Evolutionary conservation across 1,140 invertebrate species (phyloP).

Genomic region (Drosophila pallidifrons): DNA sequence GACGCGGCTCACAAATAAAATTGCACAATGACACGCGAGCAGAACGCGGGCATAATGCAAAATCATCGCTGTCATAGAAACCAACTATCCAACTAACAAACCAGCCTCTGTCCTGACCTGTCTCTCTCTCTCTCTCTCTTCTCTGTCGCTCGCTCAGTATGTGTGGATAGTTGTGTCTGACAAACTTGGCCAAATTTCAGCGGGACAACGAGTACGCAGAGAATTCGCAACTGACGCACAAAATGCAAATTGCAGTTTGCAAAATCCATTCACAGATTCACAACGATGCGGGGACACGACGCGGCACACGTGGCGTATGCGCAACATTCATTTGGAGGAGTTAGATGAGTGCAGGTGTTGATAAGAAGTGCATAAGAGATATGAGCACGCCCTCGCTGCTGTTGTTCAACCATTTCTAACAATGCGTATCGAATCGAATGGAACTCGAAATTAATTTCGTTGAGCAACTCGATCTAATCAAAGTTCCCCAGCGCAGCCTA

Average conservation of each 20-base stretch:
- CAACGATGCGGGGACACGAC: neutral
- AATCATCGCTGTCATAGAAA: constrained; percentile 44
- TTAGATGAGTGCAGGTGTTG: neutral
- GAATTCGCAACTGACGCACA: neutral
- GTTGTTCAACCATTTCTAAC: neutral
- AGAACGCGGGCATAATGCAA: constrained; percentile 36
- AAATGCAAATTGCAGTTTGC: constrained; percentile 51
- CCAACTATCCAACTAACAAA: constrained; percentile 28
- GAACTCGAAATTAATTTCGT: neutral
- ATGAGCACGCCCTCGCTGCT: neutral
- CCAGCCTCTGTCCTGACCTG: neutral
- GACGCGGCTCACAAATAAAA: constrained; percentile 28
- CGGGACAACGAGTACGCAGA: constrained; percentile 9
- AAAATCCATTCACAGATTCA: constrained; percentile 40
- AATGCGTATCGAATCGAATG: neutral
- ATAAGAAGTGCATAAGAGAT: constrained; percentile 9
- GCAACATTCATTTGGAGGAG: constrained; percentile 22
- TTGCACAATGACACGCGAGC: constrained; percentile 31
- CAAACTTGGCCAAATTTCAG: constrained; percentile 46
- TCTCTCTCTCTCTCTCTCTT: no score
- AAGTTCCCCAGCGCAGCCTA: neutral
- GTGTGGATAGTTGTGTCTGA: constrained; percentile 30
- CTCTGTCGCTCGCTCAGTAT: neutral
- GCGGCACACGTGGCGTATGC: constrained; percentile 32
- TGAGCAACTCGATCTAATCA: neutral